Evolutionary conservation across 2,888 invertebrate genomes (phyloP).

Genomic region (Gryllus longicercus): DNA sequence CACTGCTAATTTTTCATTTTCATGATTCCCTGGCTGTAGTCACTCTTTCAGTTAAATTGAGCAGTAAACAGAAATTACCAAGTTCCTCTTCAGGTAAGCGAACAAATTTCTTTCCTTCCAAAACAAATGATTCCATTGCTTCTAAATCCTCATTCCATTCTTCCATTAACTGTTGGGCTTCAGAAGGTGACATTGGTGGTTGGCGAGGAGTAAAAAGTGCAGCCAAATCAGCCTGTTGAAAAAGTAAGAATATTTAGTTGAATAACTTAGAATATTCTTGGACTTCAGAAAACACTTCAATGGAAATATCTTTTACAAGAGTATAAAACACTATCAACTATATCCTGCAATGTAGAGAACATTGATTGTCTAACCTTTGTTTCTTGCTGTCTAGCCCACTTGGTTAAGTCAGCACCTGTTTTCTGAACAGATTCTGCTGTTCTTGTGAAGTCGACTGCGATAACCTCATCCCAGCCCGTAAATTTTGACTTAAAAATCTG

Average conservation of each 20-base stretch:
- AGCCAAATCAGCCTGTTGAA: constrained; percentile 76
- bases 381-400: constrained; percentile 86
- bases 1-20: too few species aligned
- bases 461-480: constrained; percentile 96
- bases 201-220: constrained; percentile 94
- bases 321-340: too few species aligned
- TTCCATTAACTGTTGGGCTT: constrained; percentile 83
- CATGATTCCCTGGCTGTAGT: too few species aligned
- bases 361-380: constrained; percentile 58
- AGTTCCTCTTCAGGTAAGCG: constrained; percentile 91
- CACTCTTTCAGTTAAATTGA: too few species aligned
- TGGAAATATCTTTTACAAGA: too few species aligned
- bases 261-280: too few species aligned
- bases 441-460: constrained; percentile 97
- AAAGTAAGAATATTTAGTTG: not conserved
- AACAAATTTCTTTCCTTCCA: constrained; percentile 97
- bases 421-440: constrained; percentile 95
- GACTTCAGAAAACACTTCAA: too few species aligned
- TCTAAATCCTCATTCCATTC: constrained; percentile 99
- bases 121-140: constrained; percentile 94
- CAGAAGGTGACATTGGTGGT: constrained; percentile 76
- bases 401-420: constrained; percentile 92
- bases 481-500: constrained; percentile 96
- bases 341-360: too few species aligned
- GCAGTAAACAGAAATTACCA: constrained; percentile 49